Evolutionary conservation across 2,888 invertebrate genomes (phyloP), one percentile per base, ranked within the genome.

Genomic region (Julus scandinavius): DNA sequence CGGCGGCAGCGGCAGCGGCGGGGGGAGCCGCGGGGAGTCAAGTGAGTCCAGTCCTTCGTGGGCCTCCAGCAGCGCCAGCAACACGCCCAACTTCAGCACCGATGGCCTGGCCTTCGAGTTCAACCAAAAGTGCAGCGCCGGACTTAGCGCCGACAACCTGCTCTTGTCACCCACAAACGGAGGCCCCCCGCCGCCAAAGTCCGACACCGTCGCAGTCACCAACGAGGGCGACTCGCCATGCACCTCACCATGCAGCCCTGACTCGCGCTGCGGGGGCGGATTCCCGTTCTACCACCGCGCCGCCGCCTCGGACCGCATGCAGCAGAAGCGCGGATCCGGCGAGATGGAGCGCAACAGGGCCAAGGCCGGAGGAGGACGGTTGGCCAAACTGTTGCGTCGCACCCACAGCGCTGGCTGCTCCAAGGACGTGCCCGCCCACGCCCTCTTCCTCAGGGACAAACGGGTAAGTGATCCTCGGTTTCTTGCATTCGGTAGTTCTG

Each of bases 381-480:
- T 89, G 45, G 63, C 89, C 45, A 54, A 88, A 20, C 89, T 89
- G 38, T 84, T 89, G 17, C 86, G 89, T 15, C 88, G 89, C 20
- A 89, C 89, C 17, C 89, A 89, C 40, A 89, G 89, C 49, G 89
- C 89, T 5, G 92, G 92, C 38, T 92, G 92, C 90, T 91, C 91
- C 40, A 92, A 92, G 89, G 92, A 92, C 88, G 91, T 92, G 3
- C 92, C 92, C 4, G 91, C 91, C 0, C 91, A 92, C 90, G 92
- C 92, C 13, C 91, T 92, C 50, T 92, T 92, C 89, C 89, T 92
- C 40, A 90, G 88, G 41, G 89, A 89, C 29, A 89, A 87, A 86
- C 49, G 58, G 89, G 89, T 89, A 45, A 89, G 89, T 88, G 11
- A 11, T 15, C 2, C 72, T 87, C 17, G 29, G 54, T 87, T 15